These are phyloP conservation scores for Lepisosteus osseus DNA, from an alignment of 2,113 vertebrate species.

Conservation along the genomic window DNA sequence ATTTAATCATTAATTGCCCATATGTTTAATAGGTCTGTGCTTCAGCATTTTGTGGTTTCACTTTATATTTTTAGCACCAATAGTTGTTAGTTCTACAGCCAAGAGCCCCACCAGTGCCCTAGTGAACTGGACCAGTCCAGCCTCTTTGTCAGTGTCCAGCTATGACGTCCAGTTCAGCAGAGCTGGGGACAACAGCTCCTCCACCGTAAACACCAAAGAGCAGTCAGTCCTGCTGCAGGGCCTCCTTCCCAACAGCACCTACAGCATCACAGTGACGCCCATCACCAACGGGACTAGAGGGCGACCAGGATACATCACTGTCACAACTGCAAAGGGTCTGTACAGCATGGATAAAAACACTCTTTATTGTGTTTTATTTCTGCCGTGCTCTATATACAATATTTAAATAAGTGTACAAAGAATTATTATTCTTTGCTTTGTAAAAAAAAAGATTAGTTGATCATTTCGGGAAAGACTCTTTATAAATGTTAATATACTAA, in stretches of 20 bases:
- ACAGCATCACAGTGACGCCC: constrained; percentile 1
- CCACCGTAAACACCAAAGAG: background rate
- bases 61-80: background rate
- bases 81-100: background rate
- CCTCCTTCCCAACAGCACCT: background rate
- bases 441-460: no score
- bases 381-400: no score
- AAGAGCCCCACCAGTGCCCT: background rate
- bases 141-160: background rate
- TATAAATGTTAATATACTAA: no score
- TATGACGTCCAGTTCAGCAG: background rate
- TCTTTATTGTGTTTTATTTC: no score
- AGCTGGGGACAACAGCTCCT: background rate
- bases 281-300: background rate
- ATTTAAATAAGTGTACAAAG: no score
- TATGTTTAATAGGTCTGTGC: no score
- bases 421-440: no score
- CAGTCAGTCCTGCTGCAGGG: background rate
- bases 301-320: background rate
- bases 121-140: background rate
- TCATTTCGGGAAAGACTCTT: no score
- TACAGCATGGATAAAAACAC: no score
- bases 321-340: background rate
- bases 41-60: no score
- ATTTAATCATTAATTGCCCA: background rate